These are phyloP conservation scores for Antechinus flavipes DNA, from an alignment of 2,113 vertebrate genomes.

Conservation along the genomic window DNA sequence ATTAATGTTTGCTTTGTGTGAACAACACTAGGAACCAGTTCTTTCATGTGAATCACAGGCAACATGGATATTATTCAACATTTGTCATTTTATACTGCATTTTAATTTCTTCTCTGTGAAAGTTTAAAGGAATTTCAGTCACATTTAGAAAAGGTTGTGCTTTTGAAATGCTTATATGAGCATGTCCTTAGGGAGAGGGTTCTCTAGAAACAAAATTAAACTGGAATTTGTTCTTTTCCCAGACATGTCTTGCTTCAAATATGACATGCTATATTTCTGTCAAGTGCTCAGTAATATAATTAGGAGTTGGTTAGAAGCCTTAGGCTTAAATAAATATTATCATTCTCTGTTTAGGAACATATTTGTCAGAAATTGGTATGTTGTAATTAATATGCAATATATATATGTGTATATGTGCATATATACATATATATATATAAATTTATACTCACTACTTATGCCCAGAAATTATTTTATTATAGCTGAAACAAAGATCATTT, in stretches of 20 bases:
- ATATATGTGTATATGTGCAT: too few relatives aligned
- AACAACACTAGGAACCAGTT: not conserved
- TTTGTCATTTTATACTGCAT: constrained; percentile 1
- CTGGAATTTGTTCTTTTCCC: not conserved
- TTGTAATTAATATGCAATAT: constrained; percentile 7
- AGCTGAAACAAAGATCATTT: constrained; percentile 21
- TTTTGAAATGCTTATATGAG: not conserved
- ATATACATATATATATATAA: too few relatives aligned
- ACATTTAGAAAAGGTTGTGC: not conserved
- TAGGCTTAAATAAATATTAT: constrained; percentile 28
- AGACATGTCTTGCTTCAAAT: not conserved
- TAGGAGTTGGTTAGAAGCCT: not conserved
- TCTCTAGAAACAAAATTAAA: constrained; percentile 19
- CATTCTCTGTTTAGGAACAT: not conserved
- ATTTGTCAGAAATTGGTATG: not conserved
- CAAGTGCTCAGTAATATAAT: not conserved
- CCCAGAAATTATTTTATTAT: constrained; percentile 2
- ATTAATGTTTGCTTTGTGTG: not conserved
- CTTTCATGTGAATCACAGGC: not conserved
- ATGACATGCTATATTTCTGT: not conserved
- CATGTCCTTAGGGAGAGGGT: not conserved
- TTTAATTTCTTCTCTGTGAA: not conserved
- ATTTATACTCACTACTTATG: not conserved
- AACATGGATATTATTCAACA: not conserved
- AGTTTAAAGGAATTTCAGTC: not conserved